Evolutionary conservation across 2,888 invertebrate genomes (phyloP).

Genomic region (Nemoura dubitans): DNA sequence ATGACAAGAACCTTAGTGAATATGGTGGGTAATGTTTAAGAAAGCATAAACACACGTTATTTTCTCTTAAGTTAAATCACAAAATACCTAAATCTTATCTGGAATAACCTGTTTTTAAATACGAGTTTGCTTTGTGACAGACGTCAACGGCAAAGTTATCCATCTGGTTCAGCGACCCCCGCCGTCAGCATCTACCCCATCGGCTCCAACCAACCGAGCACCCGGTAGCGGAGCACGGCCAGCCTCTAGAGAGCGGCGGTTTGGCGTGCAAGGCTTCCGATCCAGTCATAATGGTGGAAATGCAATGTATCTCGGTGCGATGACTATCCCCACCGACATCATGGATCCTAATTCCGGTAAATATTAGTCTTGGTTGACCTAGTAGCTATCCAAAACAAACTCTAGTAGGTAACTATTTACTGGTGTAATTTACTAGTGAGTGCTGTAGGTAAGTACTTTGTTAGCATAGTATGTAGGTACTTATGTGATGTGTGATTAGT

Average conservation of each 20-base stretch:
- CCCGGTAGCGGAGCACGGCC: conserved; percentile 48
- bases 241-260: conserved; percentile 43
- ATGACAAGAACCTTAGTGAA: conserved; percentile 85
- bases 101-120: neutral
- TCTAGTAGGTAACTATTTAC: too few relatives aligned
- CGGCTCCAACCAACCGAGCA: conserved; percentile 53
- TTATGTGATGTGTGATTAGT: too few relatives aligned
- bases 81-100: neutral
- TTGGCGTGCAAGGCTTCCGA: conserved; percentile 45
- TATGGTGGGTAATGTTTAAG: conserved; percentile 70
- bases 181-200: conserved; percentile 63
- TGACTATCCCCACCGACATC: conserved; percentile 66
- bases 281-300: conserved; percentile 60
- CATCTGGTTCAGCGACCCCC: conserved; percentile 91
- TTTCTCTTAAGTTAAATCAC: neutral
- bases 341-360: conserved; percentile 54
- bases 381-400: too few relatives aligned
- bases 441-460: too few relatives aligned
- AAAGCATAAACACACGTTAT: neutral
- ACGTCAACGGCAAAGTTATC: conserved; percentile 90
- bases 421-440: too few relatives aligned
- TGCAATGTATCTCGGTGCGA: conserved; percentile 68
- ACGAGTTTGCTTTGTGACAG: conserved; percentile 60
- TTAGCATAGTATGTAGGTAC: too few relatives aligned
- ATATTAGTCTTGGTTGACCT: too few relatives aligned